Base-by-base conservation (phyloP, 2,113 vertebrate genomes). In the Atractosteus spatula region DNA sequence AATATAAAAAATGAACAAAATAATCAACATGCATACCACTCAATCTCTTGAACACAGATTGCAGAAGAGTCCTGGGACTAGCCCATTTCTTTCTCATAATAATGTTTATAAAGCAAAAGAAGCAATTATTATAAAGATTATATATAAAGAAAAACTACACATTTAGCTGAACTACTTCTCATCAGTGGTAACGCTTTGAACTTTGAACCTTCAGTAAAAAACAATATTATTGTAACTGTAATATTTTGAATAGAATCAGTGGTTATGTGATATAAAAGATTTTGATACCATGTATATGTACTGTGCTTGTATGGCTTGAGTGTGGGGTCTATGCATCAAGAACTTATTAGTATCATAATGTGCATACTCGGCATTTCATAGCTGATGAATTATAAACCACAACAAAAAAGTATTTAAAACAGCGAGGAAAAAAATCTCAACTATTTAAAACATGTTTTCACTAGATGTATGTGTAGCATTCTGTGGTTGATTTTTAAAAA, bases 11-110 rank as follows among this genome's bases (percentile, higher is more conserved):
- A 75, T 63, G 78, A 71, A 73, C 29, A 29, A 29, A 29, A 79
- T 74, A 74, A 86, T 86, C 81, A 84, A 76, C 85, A 84, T 84
- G 84, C 84, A 83, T 79, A 81, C 76, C 69, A 62, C 76, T 81
- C 70, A 72, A 65, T 78, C 69, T 76, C 64, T 73, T 76, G 75
- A 82, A 82, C 68, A 69, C 65, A 76, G 82, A 90, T 80, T 73
- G 17, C 0, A 47, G 70, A 66, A 63, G 71, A 82, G 79, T 73
- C 81, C 61, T 80, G 74, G 75, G 86, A 74, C 86, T 87, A 70
- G 79, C 81, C 80, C 78, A 74, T 41, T 73, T 68, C 76, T 75
- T 74, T 47, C 70, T 55, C 84, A 80, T 79, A 84, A 81, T 75
- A 77, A 77, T 83, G 80, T 72, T 75, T 85, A 80, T 79, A 77